A percentile compares a stretch with the other conserved stretches of the same genome.
phyloP scores from a whole-genome alignment of 1,140 invertebrate species.

The Ceratosolen solmsi region DNA sequence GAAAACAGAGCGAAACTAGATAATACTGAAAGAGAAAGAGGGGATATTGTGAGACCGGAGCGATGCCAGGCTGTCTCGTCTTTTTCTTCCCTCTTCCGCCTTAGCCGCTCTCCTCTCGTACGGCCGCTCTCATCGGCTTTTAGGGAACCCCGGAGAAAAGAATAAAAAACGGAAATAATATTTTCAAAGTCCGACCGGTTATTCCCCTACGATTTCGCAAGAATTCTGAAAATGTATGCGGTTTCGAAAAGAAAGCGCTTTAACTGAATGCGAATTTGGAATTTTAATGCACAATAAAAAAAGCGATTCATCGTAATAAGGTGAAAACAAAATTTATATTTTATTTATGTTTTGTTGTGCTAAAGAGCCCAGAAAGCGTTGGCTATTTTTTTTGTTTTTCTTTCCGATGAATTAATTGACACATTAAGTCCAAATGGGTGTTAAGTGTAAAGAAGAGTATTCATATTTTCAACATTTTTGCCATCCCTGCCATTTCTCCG shows the following conservation, averaged over 20 bases:
- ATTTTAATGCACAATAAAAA: background rate
- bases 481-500: no score
- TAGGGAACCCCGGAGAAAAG: slow-evolving; percentile 23
- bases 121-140: background rate
- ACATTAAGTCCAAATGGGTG: background rate
- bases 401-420: background rate
- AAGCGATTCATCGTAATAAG: background rate
- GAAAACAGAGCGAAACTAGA: slow-evolving; percentile 29
- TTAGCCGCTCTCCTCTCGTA: background rate
- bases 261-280: background rate
- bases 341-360: background rate
- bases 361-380: background rate
- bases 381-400: background rate
- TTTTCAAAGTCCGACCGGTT: slow-evolving; percentile 47
- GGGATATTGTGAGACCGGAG: slow-evolving; percentile 22
- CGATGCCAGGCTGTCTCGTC: slow-evolving; percentile 50
- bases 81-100: slow-evolving; percentile 49
- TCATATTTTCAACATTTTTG: background rate
- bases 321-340: background rate
- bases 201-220: slow-evolving; percentile 27
- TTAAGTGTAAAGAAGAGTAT: background rate
- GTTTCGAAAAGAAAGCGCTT: background rate
- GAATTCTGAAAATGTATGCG: slow-evolving; percentile 19
- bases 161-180: slow-evolving; percentile 32
- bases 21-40: slow-evolving; percentile 24